These are phyloP conservation scores for Apocheima hispidaria DNA, from an alignment of 2,888 invertebrate species.

Conservation along the genomic window DNA sequence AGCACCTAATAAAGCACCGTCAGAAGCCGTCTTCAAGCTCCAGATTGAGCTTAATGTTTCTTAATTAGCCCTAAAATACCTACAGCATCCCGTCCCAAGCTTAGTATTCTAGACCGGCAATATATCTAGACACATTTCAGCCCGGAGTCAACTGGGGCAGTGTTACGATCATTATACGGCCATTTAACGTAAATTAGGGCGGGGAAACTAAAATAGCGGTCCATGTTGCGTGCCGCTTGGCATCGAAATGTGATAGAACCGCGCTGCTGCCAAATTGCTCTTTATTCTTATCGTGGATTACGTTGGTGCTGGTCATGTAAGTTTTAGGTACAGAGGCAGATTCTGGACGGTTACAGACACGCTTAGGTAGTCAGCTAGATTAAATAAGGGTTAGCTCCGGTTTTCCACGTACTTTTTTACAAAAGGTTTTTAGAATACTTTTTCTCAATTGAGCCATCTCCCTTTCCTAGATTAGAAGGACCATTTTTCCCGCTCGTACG, in stretches of 20 bases:
- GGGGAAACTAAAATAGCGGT: constrained; percentile 67
- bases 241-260: constrained; percentile 72
- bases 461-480: neutral
- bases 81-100: constrained; percentile 25
- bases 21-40: neutral
- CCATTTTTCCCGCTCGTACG: neutral
- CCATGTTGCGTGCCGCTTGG: constrained; percentile 69
- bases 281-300: constrained; percentile 81
- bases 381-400: neutral
- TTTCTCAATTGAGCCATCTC: neutral
- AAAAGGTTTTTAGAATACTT: neutral
- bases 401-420: neutral
- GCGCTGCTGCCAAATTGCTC: constrained; percentile 77
- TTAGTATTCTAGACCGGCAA: constrained; percentile 36
- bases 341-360: neutral
- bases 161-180: constrained; percentile 54
- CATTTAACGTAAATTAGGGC: constrained; percentile 75
- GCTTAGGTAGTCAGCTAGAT: neutral
- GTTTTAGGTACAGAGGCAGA: constrained; percentile 1
- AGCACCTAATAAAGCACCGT: neutral
- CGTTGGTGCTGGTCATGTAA: constrained; percentile 40
- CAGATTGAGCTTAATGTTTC: constrained; percentile 8
- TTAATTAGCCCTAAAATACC: constrained; percentile 30
- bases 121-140: constrained; percentile 48
- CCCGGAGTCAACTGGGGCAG: constrained; percentile 48